These are phyloP conservation scores for Merluccius polli DNA, from an alignment of 2,797 vertebrate species.

Conservation along the genomic window DNA sequence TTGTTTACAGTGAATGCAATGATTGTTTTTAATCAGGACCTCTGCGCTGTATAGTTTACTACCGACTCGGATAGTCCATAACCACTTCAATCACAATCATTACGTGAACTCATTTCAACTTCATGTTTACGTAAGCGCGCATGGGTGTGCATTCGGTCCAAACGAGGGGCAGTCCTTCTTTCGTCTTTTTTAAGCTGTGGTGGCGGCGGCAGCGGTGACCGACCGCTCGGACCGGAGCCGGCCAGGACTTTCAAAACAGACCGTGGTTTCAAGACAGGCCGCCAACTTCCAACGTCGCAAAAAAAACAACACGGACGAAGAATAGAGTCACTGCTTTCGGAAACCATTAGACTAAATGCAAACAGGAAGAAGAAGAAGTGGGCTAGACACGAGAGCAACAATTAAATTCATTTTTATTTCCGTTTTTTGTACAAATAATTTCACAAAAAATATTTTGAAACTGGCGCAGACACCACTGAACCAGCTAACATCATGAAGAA, in stretches of 20 bases:
- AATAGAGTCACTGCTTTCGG: not conserved
- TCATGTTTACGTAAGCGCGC: not conserved
- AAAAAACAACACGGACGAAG: not conserved
- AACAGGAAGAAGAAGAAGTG: not conserved
- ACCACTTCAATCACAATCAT: not conserved
- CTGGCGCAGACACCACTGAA: constrained; percentile 51
- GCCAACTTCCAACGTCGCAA: not conserved
- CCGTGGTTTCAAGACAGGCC: not conserved
- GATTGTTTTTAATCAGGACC: not conserved
- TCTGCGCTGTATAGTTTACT: not conserved
- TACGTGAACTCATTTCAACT: not conserved
- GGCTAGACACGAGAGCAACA: not conserved
- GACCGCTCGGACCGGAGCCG: not conserved
- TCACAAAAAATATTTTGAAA: constrained; percentile 74
- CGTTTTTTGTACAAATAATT: constrained; percentile 71
- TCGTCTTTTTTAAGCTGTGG: constrained; percentile 70
- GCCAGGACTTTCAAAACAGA: not conserved
- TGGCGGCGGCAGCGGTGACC: constrained; percentile 62
- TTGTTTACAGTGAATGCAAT: not conserved
- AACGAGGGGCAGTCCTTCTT: constrained; percentile 50
- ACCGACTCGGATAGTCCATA: not conserved
- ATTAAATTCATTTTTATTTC: constrained; percentile 53
- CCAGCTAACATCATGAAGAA: not conserved
- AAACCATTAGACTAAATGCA: not conserved
- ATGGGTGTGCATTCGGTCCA: constrained; percentile 21